Percentiles rank a stretch among this genome's conserved stretches.
Conservation (phyloP, 1,140 invertebrate genomes). For the Drosophila lowei region DNA sequence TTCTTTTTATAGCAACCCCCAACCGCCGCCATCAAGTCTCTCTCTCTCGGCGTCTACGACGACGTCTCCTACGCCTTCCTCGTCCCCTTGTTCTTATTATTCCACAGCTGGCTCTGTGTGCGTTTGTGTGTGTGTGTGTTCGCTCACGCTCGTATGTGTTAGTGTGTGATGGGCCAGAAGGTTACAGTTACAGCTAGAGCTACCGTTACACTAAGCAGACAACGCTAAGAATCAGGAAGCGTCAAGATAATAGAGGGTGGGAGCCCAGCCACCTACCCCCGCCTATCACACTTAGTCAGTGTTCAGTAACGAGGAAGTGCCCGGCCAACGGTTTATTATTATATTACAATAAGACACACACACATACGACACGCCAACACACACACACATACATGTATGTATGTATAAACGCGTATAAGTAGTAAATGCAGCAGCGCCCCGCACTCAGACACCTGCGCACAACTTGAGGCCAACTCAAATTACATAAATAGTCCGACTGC, state of each 20-base stretch:
- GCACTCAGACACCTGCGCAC: constrained; percentile 52
- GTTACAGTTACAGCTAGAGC: constrained; percentile 40
- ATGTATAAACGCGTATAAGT: no score
- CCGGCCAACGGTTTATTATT: constrained; percentile 70
- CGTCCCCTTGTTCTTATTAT: neutral
- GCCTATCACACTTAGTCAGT: neutral
- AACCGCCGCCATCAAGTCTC: constrained; percentile 10
- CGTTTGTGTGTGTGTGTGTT: constrained; percentile 20
- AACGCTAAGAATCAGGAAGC: constrained; percentile 67
- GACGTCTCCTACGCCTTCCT: constrained; percentile 11
- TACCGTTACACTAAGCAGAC: constrained; percentile 48
- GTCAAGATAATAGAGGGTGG: constrained; percentile 29
- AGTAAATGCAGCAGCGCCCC: no score
- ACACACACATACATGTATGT: constrained; percentile 9
- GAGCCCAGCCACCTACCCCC: no score
- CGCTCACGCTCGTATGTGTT: constrained; percentile 18
- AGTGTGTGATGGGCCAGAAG: constrained; percentile 51
- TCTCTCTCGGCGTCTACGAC: neutral
- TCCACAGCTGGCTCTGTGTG: constrained; percentile 15
- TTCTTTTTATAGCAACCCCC: constrained; percentile 42
- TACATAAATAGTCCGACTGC: constrained; percentile 65
- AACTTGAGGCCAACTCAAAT: constrained; percentile 64
- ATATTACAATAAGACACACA: constrained; percentile 54
- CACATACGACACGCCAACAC: neutral
- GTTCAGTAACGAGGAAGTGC: constrained; percentile 62